These are phyloP conservation scores for Nymphalis urticae DNA, from an alignment of 2,888 invertebrate species.

Conservation along the genomic window DNA sequence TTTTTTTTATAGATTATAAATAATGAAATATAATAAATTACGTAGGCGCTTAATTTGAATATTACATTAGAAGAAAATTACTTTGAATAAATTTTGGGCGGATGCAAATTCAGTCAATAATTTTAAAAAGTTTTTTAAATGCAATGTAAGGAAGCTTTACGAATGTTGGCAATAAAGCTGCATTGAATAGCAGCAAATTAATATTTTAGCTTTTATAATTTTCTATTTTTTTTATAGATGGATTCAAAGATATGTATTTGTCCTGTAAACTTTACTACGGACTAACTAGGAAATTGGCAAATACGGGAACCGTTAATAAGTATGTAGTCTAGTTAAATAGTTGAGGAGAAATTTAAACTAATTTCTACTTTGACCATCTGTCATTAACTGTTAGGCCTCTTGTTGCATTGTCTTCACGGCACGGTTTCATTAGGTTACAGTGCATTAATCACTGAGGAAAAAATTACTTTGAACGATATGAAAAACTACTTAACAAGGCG, in stretches of 20 bases:
- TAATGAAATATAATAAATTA: background rate
- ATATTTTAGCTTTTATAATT: constrained; percentile 29
- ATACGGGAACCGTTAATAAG: constrained; percentile 3
- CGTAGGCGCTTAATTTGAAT: background rate
- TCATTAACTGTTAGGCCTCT: background rate
- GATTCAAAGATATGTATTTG: constrained; percentile 48
- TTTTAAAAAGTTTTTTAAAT: background rate
- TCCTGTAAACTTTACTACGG: constrained; percentile 43
- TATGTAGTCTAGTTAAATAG: constrained; percentile 1
- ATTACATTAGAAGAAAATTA: background rate
- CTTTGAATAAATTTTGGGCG: constrained; percentile 14
- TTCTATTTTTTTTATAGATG: constrained; percentile 40
- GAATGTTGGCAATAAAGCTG: constrained; percentile 31
- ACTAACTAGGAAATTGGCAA: constrained; percentile 40
- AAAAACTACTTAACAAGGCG: too few species aligned
- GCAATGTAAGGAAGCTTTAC: constrained; percentile 26
- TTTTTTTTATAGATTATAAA: background rate
- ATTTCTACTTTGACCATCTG: background rate
- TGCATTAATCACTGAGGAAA: too few species aligned
- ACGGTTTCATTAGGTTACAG: too few species aligned
- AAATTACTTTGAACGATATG: too few species aligned
- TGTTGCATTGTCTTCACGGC: too few species aligned
- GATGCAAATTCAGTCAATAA: constrained; percentile 10
- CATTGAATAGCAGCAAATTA: constrained; percentile 30
- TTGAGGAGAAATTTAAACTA: background rate